A percentile compares a stretch with the other conserved stretches of the same genome.
phyloP scores from a whole-genome alignment of 2,797 vertebrate genomes.

The Pipistrellus pygmaeus region DNA sequence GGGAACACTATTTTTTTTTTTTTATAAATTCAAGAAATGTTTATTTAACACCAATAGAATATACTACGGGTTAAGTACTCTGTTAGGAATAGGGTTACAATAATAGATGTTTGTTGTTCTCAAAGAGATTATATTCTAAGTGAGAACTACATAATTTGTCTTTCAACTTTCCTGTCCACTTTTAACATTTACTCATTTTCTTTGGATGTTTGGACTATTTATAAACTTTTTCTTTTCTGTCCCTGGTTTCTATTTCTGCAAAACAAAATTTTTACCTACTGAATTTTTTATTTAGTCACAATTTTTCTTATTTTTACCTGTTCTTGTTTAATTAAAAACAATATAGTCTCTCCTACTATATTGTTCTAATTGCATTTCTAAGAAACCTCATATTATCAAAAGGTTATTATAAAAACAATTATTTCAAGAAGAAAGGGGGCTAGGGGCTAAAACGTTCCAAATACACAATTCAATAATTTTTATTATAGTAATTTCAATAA shows the following conservation, averaged over 20 bases:
- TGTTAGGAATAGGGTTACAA: neutral
- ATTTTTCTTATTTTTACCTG: conserved; percentile 63
- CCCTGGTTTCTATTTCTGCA: conserved; percentile 49
- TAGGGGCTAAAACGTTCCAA: conserved; percentile 53
- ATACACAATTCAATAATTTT: conserved; percentile 57
- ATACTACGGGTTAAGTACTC: neutral
- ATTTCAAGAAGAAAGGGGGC: conserved; percentile 40
- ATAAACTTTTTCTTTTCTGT: neutral
- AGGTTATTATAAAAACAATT: conserved; percentile 68
- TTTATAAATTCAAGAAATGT: conserved; percentile 33
- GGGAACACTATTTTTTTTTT: conserved; percentile 49
- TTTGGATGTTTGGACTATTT: neutral
- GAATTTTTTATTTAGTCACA: conserved; percentile 53
- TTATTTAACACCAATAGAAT: conserved; percentile 8
- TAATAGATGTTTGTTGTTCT: neutral
- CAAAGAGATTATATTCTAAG: neutral
- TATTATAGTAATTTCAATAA: conserved; percentile 34
- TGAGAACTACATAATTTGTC: neutral
- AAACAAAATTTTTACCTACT: conserved; percentile 60
- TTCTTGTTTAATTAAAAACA: conserved; percentile 75
- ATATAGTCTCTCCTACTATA: conserved; percentile 43
- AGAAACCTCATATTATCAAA: conserved; percentile 61
- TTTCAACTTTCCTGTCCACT: neutral
- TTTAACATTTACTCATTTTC: conserved; percentile 35
- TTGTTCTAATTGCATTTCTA: conserved; percentile 63